Base-by-base conservation (phyloP, 2,888 invertebrate species). In the Pseudococcus jackbeardsleyi region DNA sequence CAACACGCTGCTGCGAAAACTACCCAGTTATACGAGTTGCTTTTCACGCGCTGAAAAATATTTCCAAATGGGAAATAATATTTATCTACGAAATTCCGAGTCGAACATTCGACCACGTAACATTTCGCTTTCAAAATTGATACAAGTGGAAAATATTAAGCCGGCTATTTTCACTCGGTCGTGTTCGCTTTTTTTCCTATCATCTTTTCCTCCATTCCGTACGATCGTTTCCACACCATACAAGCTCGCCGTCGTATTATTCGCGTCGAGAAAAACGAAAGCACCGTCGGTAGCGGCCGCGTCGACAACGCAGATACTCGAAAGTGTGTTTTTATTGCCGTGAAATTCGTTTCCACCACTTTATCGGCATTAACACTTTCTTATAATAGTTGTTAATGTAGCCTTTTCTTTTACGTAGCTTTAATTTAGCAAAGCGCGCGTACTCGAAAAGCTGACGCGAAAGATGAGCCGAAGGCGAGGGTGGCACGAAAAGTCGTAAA, bases 281-380 rank as follows among this genome's bases (percentile, higher is more conserved):
- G 26, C 26, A 33, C 26, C 26, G n/a, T n/a, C n/a, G n/a, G n/a
- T n/a, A n/a, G n/a, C n/a, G n/a, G n/a, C n/a, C n/a, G n/a, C n/a
- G n/a, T n/a, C n/a, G n/a, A n/a, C n/a, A 33, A 33, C 19, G n/a
- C 59, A 19, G 59, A n/a, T 59, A 19, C 59, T 59, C 19, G 19
- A 59, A 59, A 59, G 19, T 59, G 59, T 59, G 59, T 59, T 59
- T 59, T 59, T 19, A 59, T 59, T 59, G 59, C 59, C 19, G 59
- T 59, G 59, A 59, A 59, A 59, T 59, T 59, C 59, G 59, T 59
- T 59, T 19, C 19, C 59, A 19, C 59, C 59, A 59, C 59, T 59
- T 59, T 59, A 59, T 59, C 59, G 59, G 59, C 59, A 59, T 59
- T 59, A 59, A 59, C 19, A 59, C 59, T 59, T 59, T 59, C 59